These are phyloP conservation scores for Pithys albifrons DNA, from an alignment of 2,113 vertebrate genomes.

Conservation along the genomic window DNA sequence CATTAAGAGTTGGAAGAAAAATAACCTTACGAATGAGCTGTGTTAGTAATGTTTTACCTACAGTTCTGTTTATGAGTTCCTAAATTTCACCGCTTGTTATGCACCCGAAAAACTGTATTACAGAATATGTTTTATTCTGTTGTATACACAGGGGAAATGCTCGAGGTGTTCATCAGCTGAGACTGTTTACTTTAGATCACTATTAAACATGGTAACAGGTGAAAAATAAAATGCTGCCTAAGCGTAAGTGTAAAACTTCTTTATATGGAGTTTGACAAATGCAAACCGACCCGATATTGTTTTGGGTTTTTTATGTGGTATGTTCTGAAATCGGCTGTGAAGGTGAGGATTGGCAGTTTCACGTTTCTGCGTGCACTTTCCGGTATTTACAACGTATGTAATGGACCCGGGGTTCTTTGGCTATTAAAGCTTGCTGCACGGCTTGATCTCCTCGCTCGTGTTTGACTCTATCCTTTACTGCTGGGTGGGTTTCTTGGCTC, in stretches of 20 bases:
- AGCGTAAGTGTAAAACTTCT: neutral
- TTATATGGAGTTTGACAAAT: neutral
- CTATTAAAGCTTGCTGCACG: constrained; percentile 46
- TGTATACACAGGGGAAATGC: neutral
- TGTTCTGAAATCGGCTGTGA: neutral
- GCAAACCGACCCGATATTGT: neutral
- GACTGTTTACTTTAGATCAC: neutral
- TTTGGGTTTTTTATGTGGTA: neutral
- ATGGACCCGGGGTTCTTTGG: neutral
- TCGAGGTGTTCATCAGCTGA: neutral
- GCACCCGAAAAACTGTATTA: neutral
- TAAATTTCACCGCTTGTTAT: neutral
- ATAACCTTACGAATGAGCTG: neutral
- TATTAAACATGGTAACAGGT: neutral
- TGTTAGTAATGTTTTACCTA: neutral
- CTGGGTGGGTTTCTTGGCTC: fast-evolving
- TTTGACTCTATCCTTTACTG: fast-evolving
- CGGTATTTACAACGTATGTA: constrained; percentile 7
- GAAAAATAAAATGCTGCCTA: constrained; percentile 49
- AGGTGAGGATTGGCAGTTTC: neutral
- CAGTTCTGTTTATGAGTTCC: neutral
- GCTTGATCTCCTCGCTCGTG: neutral
- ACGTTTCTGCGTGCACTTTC: neutral
- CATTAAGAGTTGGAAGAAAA: neutral
- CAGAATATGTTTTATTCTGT: neutral